phyloP scores from a whole-genome alignment of 2,113 vertebrate species.

The Strix uralensis region DNA sequence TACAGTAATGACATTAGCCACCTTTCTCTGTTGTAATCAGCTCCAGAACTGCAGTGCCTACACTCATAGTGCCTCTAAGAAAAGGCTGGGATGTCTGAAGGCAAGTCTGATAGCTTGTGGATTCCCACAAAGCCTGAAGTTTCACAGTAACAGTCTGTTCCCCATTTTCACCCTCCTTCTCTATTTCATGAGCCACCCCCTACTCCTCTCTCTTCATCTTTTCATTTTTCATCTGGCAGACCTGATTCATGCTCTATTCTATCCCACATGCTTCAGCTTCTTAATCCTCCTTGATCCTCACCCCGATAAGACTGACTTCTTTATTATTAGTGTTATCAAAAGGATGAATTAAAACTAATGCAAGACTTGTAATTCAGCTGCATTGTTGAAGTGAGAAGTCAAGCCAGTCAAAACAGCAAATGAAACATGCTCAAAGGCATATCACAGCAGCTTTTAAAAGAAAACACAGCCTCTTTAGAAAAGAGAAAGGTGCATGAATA shows the following conservation, averaged over 20 bases:
- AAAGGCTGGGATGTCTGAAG: background rate
- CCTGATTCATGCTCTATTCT: background rate
- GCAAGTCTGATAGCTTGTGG: background rate
- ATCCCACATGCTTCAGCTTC: background rate
- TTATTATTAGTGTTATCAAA: constrained; percentile 33
- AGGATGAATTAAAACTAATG: constrained; percentile 43
- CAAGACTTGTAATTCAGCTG: constrained; percentile 32
- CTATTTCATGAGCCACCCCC: background rate
- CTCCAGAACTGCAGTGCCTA: background rate
- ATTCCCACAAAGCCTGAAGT: background rate
- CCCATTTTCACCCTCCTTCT: background rate
- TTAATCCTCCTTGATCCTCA: constrained; percentile 27
- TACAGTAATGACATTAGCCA: accelerated
- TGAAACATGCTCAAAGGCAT: constrained; percentile 50
- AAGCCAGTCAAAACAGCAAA: constrained; percentile 50
- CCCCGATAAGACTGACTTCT: constrained; percentile 3
- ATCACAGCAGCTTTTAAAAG: constrained; percentile 9
- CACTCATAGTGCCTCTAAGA: background rate
- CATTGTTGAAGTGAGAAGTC: constrained; percentile 23
- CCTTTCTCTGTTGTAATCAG: background rate
- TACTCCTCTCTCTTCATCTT: background rate
- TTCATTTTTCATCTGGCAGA: background rate
- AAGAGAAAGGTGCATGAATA: background rate
- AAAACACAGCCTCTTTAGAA: constrained; percentile 29
- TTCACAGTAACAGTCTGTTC: background rate